phyloP scores from a whole-genome alignment of 53 echinoderm and acorn worm species.

The Arbacia lixula region DNA sequence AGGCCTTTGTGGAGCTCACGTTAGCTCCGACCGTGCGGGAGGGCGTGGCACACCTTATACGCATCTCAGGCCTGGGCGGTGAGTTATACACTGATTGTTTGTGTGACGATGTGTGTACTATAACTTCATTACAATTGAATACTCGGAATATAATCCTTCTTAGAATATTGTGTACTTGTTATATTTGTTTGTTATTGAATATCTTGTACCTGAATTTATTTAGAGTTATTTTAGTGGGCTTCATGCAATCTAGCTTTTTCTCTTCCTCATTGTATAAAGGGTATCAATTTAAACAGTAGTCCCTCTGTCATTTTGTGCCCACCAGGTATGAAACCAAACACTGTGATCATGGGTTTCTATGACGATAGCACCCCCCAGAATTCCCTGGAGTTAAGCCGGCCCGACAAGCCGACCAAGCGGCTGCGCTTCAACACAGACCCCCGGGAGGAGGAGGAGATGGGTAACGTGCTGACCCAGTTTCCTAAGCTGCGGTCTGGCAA shows the following conservation, averaged over 20 bases:
- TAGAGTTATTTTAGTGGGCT: too few relatives aligned
- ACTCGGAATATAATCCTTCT: too few relatives aligned
- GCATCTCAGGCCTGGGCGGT: constrained; percentile 95
- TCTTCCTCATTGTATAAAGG: not conserved
- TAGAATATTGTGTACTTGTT: too few relatives aligned
- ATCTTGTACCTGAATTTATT: too few relatives aligned
- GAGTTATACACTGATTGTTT: constrained; percentile 2
- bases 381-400: constrained; percentile 40
- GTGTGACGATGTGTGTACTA: not conserved
- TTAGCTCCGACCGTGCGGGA: constrained; percentile 80
- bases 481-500: constrained; percentile 60
- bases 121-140: too few relatives aligned
- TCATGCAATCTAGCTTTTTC: not conserved
- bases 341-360: constrained; percentile 89
- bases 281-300: not conserved
- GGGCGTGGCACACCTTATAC: constrained; percentile 86
- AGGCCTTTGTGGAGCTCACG: constrained; percentile 92
- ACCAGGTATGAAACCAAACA: constrained; percentile 96
- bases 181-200: too few relatives aligned
- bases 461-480: constrained; percentile 60
- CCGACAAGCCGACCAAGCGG: not conserved
- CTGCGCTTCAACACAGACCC: constrained; percentile 13
- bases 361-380: constrained; percentile 71
- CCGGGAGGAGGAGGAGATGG: constrained; percentile 62
- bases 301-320: not conserved